Evolutionary conservation across 2,797 vertebrate genomes (phyloP).

Genomic region (Iguana delicatissima): DNA sequence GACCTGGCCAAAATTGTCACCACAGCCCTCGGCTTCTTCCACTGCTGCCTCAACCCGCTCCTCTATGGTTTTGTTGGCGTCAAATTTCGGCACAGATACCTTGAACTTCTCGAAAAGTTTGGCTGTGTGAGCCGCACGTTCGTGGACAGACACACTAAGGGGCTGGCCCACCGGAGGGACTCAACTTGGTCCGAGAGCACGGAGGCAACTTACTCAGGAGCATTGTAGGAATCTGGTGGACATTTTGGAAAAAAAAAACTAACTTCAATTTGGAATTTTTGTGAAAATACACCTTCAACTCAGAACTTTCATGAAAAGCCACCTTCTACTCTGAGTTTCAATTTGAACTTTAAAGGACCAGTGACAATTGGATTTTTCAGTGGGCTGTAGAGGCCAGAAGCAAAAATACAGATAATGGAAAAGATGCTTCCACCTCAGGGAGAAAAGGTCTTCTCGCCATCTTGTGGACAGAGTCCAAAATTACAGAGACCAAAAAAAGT

Average conservation of each 20-base stretch:
- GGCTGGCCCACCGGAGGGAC: conserved; percentile 68
- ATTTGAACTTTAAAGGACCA: too few relatives aligned
- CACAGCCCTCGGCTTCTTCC: conserved; percentile 83
- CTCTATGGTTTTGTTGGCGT: conserved; percentile 91
- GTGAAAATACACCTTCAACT: too few relatives aligned
- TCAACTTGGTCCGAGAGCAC: conserved; percentile 86
- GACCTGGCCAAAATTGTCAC: conserved; percentile 80
- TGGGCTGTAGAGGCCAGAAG: too few relatives aligned
- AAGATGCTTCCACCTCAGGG: not conserved
- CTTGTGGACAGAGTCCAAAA: not conserved
- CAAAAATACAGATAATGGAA: too few relatives aligned
- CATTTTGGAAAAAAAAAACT: too few relatives aligned
- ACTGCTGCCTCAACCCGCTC: conserved; percentile 90
- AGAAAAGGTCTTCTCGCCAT: not conserved
- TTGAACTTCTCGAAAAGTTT: conserved; percentile 74
- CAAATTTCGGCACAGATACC: conserved; percentile 86
- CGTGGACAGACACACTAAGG: conserved; percentile 25
- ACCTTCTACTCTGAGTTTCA: too few relatives aligned
- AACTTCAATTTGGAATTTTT: not conserved
- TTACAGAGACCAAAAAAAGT: not conserved
- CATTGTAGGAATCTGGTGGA: conserved; percentile 59
- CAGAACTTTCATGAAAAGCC: too few relatives aligned
- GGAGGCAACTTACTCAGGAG: conserved; percentile 81
- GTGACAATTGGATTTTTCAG: too few relatives aligned
- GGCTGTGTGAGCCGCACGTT: conserved; percentile 7